Percentiles rank a stretch among this genome's conserved stretches.
These are phyloP conservation scores for Orientallactaga bullata DNA, from an alignment of 2,113 vertebrate genomes.

Conservation along the genomic window DNA sequence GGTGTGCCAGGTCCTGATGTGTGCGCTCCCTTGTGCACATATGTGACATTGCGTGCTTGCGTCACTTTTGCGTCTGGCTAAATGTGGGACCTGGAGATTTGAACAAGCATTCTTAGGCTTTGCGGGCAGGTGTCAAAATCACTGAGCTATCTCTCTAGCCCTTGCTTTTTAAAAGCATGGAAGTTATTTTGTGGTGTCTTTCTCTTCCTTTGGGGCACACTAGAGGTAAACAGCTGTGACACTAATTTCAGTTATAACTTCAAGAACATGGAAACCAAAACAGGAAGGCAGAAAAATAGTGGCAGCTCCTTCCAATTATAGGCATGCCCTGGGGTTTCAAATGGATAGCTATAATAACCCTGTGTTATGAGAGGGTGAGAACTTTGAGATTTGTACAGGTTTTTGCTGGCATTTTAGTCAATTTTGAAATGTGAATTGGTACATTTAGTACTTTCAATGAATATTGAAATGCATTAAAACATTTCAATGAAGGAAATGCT, in stretches of 20 bases:
- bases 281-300: background rate
- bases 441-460: background rate
- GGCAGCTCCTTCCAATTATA: background rate
- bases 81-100: too few relatives aligned
- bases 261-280: background rate
- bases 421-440: constrained; percentile 23
- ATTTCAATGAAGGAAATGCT: background rate
- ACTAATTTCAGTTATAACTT: background rate
- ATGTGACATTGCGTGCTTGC: too few relatives aligned
- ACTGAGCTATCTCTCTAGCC: too few relatives aligned
- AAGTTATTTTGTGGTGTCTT: background rate
- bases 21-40: too few relatives aligned
- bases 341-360: background rate
- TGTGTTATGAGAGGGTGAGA: background rate
- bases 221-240: background rate
- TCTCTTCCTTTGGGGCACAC: background rate
- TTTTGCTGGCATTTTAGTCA: background rate
- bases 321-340: background rate
- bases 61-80: too few relatives aligned
- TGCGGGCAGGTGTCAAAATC: too few relatives aligned
- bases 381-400: background rate
- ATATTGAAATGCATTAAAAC: background rate
- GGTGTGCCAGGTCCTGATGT: too few relatives aligned
- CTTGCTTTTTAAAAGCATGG: background rate
- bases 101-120: too few relatives aligned